Base-by-base conservation (phyloP, 2,888 invertebrate genomes). In the Leptinotarsa juncta region DNA sequence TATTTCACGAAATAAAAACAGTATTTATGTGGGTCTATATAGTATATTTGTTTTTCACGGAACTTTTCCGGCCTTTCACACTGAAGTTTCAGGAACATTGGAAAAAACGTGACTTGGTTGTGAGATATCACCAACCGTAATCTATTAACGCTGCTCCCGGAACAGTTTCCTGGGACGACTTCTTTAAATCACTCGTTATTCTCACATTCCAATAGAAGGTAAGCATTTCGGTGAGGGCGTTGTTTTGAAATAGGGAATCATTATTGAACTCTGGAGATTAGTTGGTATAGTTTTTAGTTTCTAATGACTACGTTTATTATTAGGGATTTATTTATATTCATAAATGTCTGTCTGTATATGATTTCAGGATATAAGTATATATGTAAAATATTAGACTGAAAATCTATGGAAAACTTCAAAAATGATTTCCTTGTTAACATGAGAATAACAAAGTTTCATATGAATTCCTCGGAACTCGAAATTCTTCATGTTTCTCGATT, bases 61-160 rank as follows among this genome's bases (percentile, higher is more conserved):
- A 20, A 57, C 20, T 57, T 57, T 57, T 57, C 23, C 18, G 20
- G 18, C 23, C 20, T 57, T 57, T 57, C 57, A 57, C 57, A 57
- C 57, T 57, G 14, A 23, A 57, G 57, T 57, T 57, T 57, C 57
- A 14, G 57, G 15, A 18, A 57, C 57, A 57, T 15, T 57, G 57
- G 57, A 2, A 57, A 57, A 20, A 23, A 57, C 57, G 57, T 57
- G 57, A 10, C 57, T 57, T 20, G 57, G 20, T 23, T 57, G 15
- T 57, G 15, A 23, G 23, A 57, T 57, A 15, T 15, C 57, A 23
- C 57, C 23, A 57, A 23, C 57, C 57, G 57, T 23, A 57, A 57
- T 57, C 57, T 57, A 57, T 57, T 57, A 14, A 57, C 23, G 57
- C 26, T 14, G 18, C 18, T 18, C 53, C 53, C 18, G 57, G 57